phyloP scores from a whole-genome alignment of 2,113 vertebrate genomes.

The Tichodroma muraria region DNA sequence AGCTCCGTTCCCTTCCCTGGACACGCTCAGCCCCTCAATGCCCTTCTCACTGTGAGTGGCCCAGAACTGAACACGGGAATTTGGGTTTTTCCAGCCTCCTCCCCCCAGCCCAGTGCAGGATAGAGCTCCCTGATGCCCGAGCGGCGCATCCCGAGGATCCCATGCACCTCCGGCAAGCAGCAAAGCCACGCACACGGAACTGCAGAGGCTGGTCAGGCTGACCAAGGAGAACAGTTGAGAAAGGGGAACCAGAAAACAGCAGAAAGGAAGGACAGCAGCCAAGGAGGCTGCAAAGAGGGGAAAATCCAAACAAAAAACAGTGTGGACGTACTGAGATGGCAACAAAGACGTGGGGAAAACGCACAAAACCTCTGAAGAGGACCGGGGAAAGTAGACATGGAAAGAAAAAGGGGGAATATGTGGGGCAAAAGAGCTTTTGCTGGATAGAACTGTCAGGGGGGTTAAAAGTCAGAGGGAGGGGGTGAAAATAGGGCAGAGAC shows the following conservation, averaged over 20 bases:
- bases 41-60: not conserved
- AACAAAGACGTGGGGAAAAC: not conserved
- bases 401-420: not conserved
- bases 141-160: not conserved
- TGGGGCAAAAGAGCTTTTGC: conserved; percentile 7
- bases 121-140: conserved; percentile 48
- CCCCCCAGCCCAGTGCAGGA: not conserved
- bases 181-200: not conserved
- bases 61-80: not conserved
- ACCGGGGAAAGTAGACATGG: not conserved
- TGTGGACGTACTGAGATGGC: not conserved
- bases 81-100: not conserved
- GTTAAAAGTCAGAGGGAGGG: not conserved
- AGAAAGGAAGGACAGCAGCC: not conserved
- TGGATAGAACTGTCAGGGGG: not conserved
- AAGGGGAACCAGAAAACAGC: conserved; percentile 1
- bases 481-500: not conserved
- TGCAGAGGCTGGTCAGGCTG: not conserved
- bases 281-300: not conserved
- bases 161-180: not conserved
- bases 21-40: rapidly evolving
- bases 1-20: not conserved
- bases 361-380: not conserved
- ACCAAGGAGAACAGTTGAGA: conserved; percentile 10
- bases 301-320: not conserved